Evolutionary conservation across 2,888 invertebrate species (phyloP).

Genomic region (Apamea sordens): DNA sequence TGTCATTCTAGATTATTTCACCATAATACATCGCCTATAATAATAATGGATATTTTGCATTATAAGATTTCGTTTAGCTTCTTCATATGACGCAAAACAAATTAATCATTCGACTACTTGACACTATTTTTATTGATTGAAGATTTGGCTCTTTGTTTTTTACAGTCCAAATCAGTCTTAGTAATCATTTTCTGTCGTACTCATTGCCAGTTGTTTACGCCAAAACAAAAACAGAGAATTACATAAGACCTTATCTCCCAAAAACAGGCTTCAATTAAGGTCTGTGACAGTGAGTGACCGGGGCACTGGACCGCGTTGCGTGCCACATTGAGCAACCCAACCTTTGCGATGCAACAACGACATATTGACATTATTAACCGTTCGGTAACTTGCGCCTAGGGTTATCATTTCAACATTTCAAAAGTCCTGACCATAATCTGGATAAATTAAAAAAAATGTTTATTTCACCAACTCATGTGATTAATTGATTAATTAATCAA

Average conservation of each 20-base stretch:
- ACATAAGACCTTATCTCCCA: conserved; percentile 56
- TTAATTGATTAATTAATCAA: too few species aligned
- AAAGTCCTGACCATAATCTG: background rate
- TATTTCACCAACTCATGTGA: too few species aligned
- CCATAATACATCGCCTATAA: conserved; percentile 14
- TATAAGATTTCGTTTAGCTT: background rate
- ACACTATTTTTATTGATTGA: background rate
- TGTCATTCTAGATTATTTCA: conserved; percentile 22
- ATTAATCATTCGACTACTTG: conserved; percentile 9
- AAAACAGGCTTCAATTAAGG: conserved; percentile 49
- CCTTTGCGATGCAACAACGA: conserved; percentile 59
- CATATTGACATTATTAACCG: conserved; percentile 45
- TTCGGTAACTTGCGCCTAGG: conserved; percentile 54
- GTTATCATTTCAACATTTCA: background rate
- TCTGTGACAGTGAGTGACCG: conserved; percentile 63
- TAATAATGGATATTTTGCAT: conserved; percentile 23
- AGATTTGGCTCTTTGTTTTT: background rate
- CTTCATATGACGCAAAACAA: conserved; percentile 4
- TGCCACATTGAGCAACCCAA: conserved; percentile 62
- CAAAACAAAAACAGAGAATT: conserved; percentile 47
- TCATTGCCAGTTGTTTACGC: background rate
- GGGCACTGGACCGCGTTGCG: conserved; percentile 63
- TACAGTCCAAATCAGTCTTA: background rate
- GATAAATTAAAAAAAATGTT: too few species aligned
- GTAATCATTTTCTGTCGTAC: background rate